A percentile compares a stretch with the other conserved stretches of the same genome.
These are phyloP conservation scores for Fabriciana adippe DNA, from an alignment of 2,888 invertebrate species.

Conservation along the genomic window DNA sequence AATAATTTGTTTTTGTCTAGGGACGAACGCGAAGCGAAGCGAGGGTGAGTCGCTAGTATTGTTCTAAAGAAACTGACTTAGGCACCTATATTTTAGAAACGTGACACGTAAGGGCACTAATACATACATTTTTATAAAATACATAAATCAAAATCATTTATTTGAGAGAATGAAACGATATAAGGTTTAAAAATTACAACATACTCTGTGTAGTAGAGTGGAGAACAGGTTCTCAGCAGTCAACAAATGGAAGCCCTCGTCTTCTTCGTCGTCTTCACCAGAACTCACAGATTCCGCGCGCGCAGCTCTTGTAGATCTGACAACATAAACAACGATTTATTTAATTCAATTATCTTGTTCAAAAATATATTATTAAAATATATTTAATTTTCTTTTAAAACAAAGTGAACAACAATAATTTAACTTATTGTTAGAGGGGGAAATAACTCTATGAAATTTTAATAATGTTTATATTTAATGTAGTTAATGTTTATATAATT, in stretches of 20 bases:
- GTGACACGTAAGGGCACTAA: too few relatives aligned
- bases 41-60: too few relatives aligned
- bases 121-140: background rate
- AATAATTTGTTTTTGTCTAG: too few relatives aligned
- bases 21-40: too few relatives aligned
- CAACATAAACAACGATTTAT: background rate
- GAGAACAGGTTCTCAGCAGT: conserved; percentile 96
- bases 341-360: background rate
- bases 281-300: conserved; percentile 94
- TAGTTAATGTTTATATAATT: too few relatives aligned
- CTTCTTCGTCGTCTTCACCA: conserved; percentile 92
- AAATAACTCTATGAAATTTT: too few relatives aligned
- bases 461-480: too few relatives aligned
- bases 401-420: too few relatives aligned
- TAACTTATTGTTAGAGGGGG: too few relatives aligned
- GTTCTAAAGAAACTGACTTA: too few relatives aligned
- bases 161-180: background rate
- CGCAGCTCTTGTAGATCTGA: conserved; percentile 84
- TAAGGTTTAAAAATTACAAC: conserved; percentile 38
- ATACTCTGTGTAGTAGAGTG: conserved; percentile 90
- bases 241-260: conserved; percentile 94
- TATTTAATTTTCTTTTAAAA: background rate
- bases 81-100: too few relatives aligned
- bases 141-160: background rate
- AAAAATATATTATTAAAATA: background rate